Evolutionary conservation across 2,888 invertebrate genomes (phyloP).

Genomic region (Rhagonycha fulva): DNA sequence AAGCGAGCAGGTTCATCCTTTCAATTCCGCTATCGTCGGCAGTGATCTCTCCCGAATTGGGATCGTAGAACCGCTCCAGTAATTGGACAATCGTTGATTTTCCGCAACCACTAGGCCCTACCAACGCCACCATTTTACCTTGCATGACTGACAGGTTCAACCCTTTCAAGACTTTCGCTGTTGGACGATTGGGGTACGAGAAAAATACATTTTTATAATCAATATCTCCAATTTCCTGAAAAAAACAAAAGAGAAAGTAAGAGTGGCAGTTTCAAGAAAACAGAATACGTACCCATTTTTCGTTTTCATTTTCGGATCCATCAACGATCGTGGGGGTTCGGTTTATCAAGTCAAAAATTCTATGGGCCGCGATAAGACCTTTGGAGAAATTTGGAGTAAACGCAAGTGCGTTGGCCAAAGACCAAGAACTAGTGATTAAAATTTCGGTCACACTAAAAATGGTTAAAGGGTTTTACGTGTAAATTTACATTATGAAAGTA

Average conservation of each 20-base stretch:
- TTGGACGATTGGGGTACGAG: conserved; percentile 46
- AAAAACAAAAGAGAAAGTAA: too few relatives aligned
- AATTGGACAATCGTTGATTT: conserved; percentile 87
- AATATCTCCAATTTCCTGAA: too few relatives aligned
- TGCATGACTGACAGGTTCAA: conserved; percentile 64
- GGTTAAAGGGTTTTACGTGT: too few relatives aligned
- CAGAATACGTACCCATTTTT: conserved; percentile 43
- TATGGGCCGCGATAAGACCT: conserved; percentile 72
- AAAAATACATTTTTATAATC: too few relatives aligned
- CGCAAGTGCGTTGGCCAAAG: conserved; percentile 67
- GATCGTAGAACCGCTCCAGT: conserved; percentile 83
- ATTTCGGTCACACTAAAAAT: conserved; percentile 72
- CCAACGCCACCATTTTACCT: conserved; percentile 77
- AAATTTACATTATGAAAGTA: conserved; percentile 1
- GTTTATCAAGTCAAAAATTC: conserved; percentile 67
- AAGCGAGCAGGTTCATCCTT: conserved; percentile 38
- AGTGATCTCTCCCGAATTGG: conserved; percentile 64
- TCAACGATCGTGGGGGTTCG: conserved; percentile 63
- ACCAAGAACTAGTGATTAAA: conserved; percentile 69
- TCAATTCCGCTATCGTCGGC: conserved; percentile 44
- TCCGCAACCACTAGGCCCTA: conserved; percentile 84
- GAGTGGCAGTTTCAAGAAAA: not conserved
- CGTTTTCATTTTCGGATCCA: conserved; percentile 38
- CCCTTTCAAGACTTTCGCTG: conserved; percentile 69
- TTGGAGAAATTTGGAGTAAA: conserved; percentile 84